Evolutionary conservation across 2,888 invertebrate species (phyloP).

Genomic region (Beris chalybata): DNA sequence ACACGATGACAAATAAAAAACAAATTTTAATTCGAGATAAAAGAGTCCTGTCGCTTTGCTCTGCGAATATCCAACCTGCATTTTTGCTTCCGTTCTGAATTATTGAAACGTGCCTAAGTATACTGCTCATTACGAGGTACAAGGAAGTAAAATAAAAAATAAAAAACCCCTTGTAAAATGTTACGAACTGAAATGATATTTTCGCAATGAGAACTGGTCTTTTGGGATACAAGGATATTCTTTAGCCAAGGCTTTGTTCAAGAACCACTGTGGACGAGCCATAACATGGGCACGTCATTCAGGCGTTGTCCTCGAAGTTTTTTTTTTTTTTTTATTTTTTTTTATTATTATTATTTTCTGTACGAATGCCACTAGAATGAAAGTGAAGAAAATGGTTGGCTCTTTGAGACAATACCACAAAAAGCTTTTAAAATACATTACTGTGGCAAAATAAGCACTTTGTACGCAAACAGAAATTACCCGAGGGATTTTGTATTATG

Average conservation of each 20-base stretch:
- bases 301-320: no score
- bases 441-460: conserved; percentile 42
- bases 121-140: conserved; percentile 33
- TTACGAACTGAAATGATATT: neutral
- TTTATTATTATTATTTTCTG: no score
- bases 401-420: conserved; percentile 39
- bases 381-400: conserved; percentile 28
- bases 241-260: no score
- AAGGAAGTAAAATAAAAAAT: neutral
- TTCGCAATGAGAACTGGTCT: neutral
- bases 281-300: neutral
- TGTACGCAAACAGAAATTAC: conserved; percentile 42
- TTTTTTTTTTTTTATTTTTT: no score
- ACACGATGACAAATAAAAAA: no score
- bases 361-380: neutral
- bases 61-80: neutral
- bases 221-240: no score
- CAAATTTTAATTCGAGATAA: no score
- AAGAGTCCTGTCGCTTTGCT: neutral
- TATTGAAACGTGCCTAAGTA: conserved; percentile 36
- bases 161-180: conserved; percentile 4
- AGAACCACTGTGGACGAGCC: neutral
- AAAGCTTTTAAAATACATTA: conserved; percentile 40
- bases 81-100: conserved; percentile 20
- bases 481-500: conserved; percentile 41